Percentiles rank a stretch among this genome's conserved stretches.
Conservation (phyloP, 1,140 invertebrate species). For the Bemisia tabaci region DNA sequence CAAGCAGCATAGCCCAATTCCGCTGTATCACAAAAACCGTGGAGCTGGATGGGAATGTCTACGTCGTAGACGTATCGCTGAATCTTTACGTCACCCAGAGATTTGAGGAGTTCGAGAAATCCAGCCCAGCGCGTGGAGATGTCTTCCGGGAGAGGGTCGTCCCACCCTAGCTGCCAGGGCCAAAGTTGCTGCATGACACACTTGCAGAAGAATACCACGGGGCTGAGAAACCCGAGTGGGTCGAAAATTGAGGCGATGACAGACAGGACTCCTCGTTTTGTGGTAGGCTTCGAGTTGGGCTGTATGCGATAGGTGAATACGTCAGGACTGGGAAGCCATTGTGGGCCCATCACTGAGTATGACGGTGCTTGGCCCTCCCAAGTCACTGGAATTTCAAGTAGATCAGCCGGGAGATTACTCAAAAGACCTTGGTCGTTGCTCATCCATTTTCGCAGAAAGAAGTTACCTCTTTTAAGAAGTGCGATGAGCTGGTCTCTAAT, state of each 20-base stretch:
- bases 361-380: too few relatives aligned
- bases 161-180: constrained; percentile 20
- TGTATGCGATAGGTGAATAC: too few relatives aligned
- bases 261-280: constrained; percentile 11
- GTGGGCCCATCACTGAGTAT: not conserved
- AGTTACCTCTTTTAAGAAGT: constrained; percentile 16
- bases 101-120: too few relatives aligned
- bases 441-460: constrained; percentile 25
- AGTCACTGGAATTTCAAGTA: too few relatives aligned
- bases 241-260: constrained; percentile 22
- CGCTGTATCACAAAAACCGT: constrained; percentile 15
- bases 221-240: constrained; percentile 22
- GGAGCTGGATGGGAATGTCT: not conserved
- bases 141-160: constrained; percentile 15
- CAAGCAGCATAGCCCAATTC: constrained; percentile 12
- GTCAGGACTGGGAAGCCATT: constrained; percentile 1
- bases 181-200: constrained; percentile 25
- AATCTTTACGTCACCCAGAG: not conserved
- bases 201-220: constrained; percentile 21
- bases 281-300: too few relatives aligned
- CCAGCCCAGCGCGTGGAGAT: not conserved
- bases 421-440: not conserved
- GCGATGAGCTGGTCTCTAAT: constrained; percentile 18
- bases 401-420: too few relatives aligned
- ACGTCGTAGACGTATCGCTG: not conserved